Conservation (phyloP, 2,797 vertebrate genomes). For the Huso huso region DNA sequence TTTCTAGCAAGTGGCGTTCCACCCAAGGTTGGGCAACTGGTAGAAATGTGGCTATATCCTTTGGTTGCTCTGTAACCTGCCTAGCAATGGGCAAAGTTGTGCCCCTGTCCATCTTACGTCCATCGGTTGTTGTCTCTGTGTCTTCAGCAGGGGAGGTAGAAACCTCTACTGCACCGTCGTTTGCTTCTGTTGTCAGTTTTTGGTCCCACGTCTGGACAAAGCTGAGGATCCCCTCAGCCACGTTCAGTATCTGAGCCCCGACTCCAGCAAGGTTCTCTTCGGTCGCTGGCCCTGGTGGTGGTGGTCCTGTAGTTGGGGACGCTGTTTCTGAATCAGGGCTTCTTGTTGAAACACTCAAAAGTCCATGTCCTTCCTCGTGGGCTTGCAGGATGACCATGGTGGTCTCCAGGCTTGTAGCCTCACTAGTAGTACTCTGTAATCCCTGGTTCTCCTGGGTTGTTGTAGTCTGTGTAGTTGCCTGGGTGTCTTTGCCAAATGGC, state of each 20-base stretch:
- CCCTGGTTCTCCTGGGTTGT: background rate
- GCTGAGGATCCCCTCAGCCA: conserved; percentile 48
- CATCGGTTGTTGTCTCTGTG: background rate
- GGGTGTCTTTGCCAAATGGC: background rate
- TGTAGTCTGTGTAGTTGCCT: background rate
- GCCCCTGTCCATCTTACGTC: background rate
- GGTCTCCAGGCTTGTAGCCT: no score
- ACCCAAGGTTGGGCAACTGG: background rate
- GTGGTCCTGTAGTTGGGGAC: background rate
- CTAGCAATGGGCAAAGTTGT: background rate
- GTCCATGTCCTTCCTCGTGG: no score
- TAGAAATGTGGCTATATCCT: background rate
- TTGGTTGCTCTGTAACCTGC: conserved; percentile 2
- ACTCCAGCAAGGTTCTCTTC: conserved; percentile 47
- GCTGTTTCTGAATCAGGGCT: background rate
- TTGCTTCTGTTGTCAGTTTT: conserved; percentile 2
- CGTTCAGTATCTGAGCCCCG: conserved; percentile 50
- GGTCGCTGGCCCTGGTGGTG: conserved; percentile 27
- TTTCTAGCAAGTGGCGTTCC: background rate
- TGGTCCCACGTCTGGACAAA: conserved; percentile 50
- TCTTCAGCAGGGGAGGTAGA: conserved; percentile 9
- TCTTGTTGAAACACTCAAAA: no score
- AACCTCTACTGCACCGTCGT: rapidly evolving
- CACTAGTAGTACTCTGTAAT: no score
- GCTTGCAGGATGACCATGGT: no score